Evolutionary conservation across 2,797 vertebrate species (phyloP).

Genomic region (Pseudochaenichthys georgianus): DNA sequence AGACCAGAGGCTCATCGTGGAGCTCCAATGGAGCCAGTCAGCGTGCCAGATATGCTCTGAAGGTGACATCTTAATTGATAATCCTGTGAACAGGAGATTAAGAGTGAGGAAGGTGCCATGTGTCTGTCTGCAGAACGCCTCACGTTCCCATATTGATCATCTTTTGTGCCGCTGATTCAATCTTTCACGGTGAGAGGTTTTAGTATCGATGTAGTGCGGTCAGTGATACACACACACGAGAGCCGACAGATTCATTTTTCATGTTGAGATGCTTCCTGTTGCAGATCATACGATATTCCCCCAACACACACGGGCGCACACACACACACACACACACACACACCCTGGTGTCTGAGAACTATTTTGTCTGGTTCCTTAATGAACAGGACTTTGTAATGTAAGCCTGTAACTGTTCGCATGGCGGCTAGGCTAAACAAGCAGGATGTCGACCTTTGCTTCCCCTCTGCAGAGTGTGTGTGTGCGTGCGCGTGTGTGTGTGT

Average conservation of each 20-base stretch:
- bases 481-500: too few species aligned
- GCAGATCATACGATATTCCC: constrained; percentile 57
- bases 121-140: constrained; percentile 32
- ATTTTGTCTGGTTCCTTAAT: constrained; percentile 73
- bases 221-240: constrained; percentile 49
- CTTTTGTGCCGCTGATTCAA: constrained; percentile 43
- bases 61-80: constrained; percentile 45
- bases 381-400: constrained; percentile 77
- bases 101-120: constrained; percentile 30
- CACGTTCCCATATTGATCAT: constrained; percentile 61
- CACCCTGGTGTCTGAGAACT: constrained; percentile 37
- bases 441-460: constrained; percentile 75
- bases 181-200: constrained; percentile 63
- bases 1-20: constrained; percentile 70
- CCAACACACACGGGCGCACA: not conserved
- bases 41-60: constrained; percentile 42
- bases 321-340: not conserved
- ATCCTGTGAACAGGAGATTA: constrained; percentile 32
- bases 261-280: constrained; percentile 67
- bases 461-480: constrained; percentile 64
- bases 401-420: constrained; percentile 55
- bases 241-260: constrained; percentile 74
- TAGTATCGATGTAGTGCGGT: constrained; percentile 70
- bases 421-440: constrained; percentile 35
- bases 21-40: too few species aligned